phyloP scores from a whole-genome alignment of 2,888 invertebrate species.

The Neria commutata region DNA sequence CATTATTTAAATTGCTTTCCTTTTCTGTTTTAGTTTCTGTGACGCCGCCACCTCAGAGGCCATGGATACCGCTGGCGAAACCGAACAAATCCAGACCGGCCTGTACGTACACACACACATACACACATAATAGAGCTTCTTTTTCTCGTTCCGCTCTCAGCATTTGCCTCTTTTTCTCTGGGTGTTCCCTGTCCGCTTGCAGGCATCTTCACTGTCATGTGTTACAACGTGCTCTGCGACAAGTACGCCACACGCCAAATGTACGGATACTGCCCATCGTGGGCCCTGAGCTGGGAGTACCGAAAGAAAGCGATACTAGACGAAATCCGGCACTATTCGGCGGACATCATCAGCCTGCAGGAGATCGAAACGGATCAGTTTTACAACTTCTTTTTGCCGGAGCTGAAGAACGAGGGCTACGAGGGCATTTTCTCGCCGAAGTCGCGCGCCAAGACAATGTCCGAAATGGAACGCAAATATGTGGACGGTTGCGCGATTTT shows the following conservation, averaged over 20 bases:
- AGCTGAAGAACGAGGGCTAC: slow-evolving; percentile 88
- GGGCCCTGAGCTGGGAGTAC: slow-evolving; percentile 99
- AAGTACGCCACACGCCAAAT: slow-evolving; percentile 98
- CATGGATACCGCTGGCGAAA: slow-evolving; percentile 92
- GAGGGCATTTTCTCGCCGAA: slow-evolving; percentile 98
- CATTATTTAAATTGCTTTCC: neutral
- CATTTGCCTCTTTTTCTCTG: neutral
- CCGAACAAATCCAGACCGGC: slow-evolving; percentile 88
- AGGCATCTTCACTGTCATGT: slow-evolving; percentile 98
- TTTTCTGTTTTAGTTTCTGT: slow-evolving; percentile 78
- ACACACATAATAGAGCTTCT: neutral
- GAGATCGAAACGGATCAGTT: slow-evolving; percentile 99
- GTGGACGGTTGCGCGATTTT: slow-evolving; percentile 99
- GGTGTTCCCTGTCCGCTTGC: slow-evolving; percentile 22
- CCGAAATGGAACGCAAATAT: slow-evolving; percentile 93
- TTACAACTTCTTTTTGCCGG: slow-evolving; percentile 94
- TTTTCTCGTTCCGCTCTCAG: neutral
- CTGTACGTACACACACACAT: slow-evolving; percentile 71
- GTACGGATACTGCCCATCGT: slow-evolving; percentile 99
- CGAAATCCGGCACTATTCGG: slow-evolving; percentile 94
- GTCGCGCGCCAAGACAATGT: slow-evolving; percentile 98
- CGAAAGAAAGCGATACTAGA: slow-evolving; percentile 94
- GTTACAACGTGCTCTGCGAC: slow-evolving; percentile 99
- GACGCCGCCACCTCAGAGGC: slow-evolving; percentile 88
- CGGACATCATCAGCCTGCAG: slow-evolving; percentile 95